Base-by-base conservation (phyloP, 2,888 invertebrate species). In the Brassicogethes aeneus region DNA sequence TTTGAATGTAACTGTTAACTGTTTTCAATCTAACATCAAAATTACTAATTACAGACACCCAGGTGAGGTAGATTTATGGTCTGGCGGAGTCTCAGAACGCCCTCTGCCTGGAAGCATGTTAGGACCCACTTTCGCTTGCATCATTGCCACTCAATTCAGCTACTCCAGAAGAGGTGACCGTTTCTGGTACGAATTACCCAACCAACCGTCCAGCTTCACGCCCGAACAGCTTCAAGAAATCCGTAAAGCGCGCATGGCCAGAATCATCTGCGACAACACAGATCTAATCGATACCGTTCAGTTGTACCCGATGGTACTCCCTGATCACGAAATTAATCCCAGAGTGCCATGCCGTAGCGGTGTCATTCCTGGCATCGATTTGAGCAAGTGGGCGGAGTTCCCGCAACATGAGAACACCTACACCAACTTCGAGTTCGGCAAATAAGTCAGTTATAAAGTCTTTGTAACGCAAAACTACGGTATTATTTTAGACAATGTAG, bases 321-420 rank as follows among this genome's bases (percentile, higher is more conserved):
- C 92, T 2, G 91, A 92, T 70, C 91, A 91, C 62, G 89, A 91
- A 76, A 78, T 91, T 55, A 92, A 92, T 69, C 92, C 92, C n/a
- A 77, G 92, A 56, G 91, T 92, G 48, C 89, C 92, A 5, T 93
- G 93, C 69, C 80, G 84, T 66, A 89, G 89, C 58, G 90, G 90
- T 48, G 76, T 92, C 37, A 76, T 93, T 45, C 91, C 93, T 10
- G 76, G 82, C 43, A 85, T 93, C 59, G 92, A 93, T 69, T 77
- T 92, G 56, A 79, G 80, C 51, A 91, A 91, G 69, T 93, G 92
- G 92, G 88, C 89, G 13, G 92, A 92, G 43, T 60, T 56, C 43
- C 59, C 59, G 3, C 45, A 50, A 3, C 43, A 47, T 12, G 41
- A 39, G 1, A 47, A 41, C 32, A 29, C 44, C 2, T n/a, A n/a